Conservation (phyloP, 2,113 vertebrate species). For the Gulo gulo region DNA sequence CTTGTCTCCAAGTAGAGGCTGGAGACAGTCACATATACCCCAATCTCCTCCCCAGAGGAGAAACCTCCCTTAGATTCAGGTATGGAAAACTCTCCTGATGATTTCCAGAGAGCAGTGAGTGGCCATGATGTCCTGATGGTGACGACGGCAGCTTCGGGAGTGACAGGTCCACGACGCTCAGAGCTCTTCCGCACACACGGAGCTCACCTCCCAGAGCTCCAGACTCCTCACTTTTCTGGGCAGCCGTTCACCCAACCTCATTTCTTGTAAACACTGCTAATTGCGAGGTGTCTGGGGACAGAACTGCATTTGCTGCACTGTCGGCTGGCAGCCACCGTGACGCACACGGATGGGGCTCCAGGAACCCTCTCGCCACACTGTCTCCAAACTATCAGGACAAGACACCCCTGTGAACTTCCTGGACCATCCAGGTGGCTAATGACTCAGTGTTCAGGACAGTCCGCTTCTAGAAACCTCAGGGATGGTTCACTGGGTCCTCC, state of each 20-base stretch:
- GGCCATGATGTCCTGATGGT: rapidly evolving
- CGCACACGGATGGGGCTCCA: neutral
- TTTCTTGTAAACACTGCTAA: slow-evolving; percentile 53
- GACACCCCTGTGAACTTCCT: rapidly evolving
- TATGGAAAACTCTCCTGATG: rapidly evolving
- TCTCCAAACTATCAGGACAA: rapidly evolving
- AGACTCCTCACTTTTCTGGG: neutral
- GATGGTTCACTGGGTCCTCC: rapidly evolving
- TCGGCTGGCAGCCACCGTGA: neutral
- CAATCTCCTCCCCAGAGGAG: neutral
- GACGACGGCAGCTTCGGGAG: rapidly evolving
- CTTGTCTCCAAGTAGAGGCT: no score
- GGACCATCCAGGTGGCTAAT: neutral
- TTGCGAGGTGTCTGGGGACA: neutral
- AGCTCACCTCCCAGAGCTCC: neutral
- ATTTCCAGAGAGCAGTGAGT: rapidly evolving
- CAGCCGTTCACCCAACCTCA: neutral
- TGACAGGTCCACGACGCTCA: neutral
- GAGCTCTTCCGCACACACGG: rapidly evolving
- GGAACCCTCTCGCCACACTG: rapidly evolving
- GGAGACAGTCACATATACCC: rapidly evolving
- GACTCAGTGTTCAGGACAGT: rapidly evolving
- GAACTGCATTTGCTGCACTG: neutral
- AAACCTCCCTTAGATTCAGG: neutral
- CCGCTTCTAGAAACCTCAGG: rapidly evolving